A percentile compares a stretch with the other conserved stretches of the same genome.
phyloP scores from a whole-genome alignment of 2,888 invertebrate genomes.

The Orchesellides sinensis region DNA sequence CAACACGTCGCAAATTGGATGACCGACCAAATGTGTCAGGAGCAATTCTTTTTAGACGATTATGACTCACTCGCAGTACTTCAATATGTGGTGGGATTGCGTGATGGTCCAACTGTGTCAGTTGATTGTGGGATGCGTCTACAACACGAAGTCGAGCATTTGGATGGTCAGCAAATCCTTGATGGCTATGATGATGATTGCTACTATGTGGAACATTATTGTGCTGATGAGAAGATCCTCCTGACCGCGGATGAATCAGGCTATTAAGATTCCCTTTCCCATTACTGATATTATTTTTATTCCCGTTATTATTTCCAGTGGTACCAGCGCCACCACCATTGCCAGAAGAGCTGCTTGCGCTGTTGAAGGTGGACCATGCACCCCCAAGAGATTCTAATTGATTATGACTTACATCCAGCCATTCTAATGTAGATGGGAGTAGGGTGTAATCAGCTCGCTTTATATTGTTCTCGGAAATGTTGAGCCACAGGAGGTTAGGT shows the following conservation, averaged over 20 bases:
- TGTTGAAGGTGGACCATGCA: slow-evolving; percentile 53
- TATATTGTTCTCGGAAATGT: slow-evolving; percentile 86
- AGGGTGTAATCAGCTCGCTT: slow-evolving; percentile 89
- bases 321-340: slow-evolving; percentile 75
- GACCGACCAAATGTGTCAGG: slow-evolving; percentile 75
- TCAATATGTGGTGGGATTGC: slow-evolving; percentile 76
- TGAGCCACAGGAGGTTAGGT: slow-evolving; percentile 87
- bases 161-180: slow-evolving; percentile 32
- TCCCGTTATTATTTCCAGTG: slow-evolving; percentile 5
- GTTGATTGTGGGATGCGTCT: slow-evolving; percentile 75
- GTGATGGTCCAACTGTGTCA: slow-evolving; percentile 76
- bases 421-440: slow-evolving; percentile 85
- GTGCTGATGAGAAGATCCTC: slow-evolving; percentile 10
- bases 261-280: slow-evolving; percentile 37
- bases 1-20: slow-evolving; percentile 84
- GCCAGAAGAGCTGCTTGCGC: slow-evolving; percentile 51
- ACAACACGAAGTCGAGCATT: slow-evolving; percentile 75
- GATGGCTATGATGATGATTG: slow-evolving; percentile 26
- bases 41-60: slow-evolving; percentile 85
- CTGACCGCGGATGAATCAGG: not conserved
- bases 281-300: slow-evolving; percentile 17
- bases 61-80: slow-evolving; percentile 81
- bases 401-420: slow-evolving; percentile 90
- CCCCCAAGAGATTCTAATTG: slow-evolving; percentile 79
- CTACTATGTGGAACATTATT: not conserved